phyloP scores from a whole-genome alignment of 2,797 vertebrate species.

The Sebastes wilsoni region DNA sequence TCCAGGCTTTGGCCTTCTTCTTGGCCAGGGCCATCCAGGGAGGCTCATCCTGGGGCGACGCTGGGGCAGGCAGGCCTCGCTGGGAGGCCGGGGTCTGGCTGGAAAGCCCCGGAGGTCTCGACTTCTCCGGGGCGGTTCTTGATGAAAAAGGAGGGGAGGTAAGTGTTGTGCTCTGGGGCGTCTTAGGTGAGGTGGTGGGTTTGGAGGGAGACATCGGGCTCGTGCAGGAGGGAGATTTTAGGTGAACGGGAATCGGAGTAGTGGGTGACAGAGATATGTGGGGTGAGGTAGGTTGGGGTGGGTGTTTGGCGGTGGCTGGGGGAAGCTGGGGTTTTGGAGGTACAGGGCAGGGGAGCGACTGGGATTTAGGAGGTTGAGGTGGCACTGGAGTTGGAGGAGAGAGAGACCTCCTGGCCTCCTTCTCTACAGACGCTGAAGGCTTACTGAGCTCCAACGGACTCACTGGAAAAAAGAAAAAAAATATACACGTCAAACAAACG shows the following conservation, averaged over 20 bases:
- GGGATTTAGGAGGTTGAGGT: conserved; percentile 50
- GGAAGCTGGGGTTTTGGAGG: conserved; percentile 56
- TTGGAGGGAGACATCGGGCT: conserved; percentile 16
- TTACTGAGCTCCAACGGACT: conserved; percentile 69
- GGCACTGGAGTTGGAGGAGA: conserved; percentile 57
- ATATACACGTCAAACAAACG: background rate
- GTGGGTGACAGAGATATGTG: conserved; percentile 60
- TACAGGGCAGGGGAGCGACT: conserved; percentile 30
- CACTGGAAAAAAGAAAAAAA: conserved; percentile 25
- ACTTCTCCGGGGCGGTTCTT: conserved; percentile 23
- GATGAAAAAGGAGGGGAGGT: conserved; percentile 35
- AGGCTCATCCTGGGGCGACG: conserved; percentile 83
- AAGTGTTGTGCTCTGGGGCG: conserved; percentile 9
- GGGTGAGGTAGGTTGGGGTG: background rate
- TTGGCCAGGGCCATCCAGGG: conserved; percentile 94
- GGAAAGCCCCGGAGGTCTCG: conserved; percentile 29
- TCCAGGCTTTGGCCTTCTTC: conserved; percentile 97
- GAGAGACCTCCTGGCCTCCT: conserved; percentile 67
- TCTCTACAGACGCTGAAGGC: conserved; percentile 60
- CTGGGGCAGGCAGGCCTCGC: conserved; percentile 49
- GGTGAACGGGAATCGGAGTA: conserved; percentile 38
- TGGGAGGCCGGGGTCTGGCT: conserved; percentile 21
- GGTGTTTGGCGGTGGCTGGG: conserved; percentile 45
- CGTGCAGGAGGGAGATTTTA: conserved; percentile 25
- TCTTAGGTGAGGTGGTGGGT: conserved; percentile 13